Evolutionary conservation across 2,113 vertebrate species (phyloP).

Genomic region (Dicerorhinus sumatrensis): DNA sequence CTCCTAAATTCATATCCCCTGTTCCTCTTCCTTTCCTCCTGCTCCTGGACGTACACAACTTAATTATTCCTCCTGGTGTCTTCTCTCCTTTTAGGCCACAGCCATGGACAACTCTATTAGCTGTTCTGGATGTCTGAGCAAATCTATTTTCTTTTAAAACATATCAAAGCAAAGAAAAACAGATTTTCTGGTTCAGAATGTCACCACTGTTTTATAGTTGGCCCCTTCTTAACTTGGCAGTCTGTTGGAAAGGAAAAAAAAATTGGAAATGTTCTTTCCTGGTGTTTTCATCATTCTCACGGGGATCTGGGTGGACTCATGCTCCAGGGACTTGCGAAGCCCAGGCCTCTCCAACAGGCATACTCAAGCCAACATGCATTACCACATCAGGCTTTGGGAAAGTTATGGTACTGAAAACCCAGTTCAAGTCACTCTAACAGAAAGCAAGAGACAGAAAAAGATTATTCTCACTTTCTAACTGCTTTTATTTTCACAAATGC

Average conservation of each 20-base stretch:
- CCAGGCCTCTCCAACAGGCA: accelerated
- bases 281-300: neutral
- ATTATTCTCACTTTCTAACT: neutral
- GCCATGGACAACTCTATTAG: neutral
- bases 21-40: neutral
- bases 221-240: conserved; percentile 52
- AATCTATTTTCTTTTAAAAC: conserved; percentile 25
- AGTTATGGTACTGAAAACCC: neutral
- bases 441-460: neutral
- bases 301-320: neutral
- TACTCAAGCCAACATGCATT: neutral
- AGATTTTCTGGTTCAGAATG: conserved; percentile 66
- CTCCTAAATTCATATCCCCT: neutral
- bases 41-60: neutral
- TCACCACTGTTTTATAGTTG: conserved; percentile 45
- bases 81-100: neutral
- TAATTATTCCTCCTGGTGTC: neutral
- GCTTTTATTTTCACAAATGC: conserved; percentile 31
- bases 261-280: neutral
- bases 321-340: neutral
- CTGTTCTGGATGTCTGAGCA: neutral
- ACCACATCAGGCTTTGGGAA: neutral
- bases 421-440: neutral
- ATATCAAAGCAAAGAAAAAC: conserved; percentile 51
- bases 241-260: neutral